phyloP scores from a whole-genome alignment of 1,140 invertebrate species.

The Eupristina koningsbergeri region DNA sequence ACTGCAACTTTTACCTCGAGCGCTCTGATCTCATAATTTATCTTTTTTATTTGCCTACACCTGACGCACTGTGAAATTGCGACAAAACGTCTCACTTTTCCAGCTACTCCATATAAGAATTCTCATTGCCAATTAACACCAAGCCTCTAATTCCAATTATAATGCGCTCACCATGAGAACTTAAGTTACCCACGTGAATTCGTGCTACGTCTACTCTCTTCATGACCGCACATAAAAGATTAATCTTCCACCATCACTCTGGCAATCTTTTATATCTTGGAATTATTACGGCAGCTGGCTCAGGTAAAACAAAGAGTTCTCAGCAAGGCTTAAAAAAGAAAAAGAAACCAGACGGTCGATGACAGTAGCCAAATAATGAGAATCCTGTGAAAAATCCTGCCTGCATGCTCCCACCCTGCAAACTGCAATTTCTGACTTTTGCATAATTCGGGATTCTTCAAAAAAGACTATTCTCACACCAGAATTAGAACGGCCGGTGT shows the following conservation, averaged over 20 bases:
- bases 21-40: background rate
- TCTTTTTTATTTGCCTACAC: background rate
- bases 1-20: background rate
- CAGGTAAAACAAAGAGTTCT: constrained; percentile 10
- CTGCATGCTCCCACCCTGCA: background rate
- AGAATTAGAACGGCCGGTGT: background rate
- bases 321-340: constrained; percentile 3
- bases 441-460: constrained; percentile 1
- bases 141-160: background rate
- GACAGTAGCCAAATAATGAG: constrained; percentile 3
- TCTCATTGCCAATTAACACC: constrained; percentile 36
- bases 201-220: background rate
- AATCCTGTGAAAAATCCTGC: background rate
- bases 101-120: constrained; percentile 21
- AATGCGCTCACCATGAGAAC: background rate
- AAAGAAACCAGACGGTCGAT: constrained; percentile 20
- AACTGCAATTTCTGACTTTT: constrained; percentile 16
- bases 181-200: background rate
- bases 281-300: background rate
- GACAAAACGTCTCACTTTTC: constrained; percentile 41
- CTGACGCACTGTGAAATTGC: constrained; percentile 14
- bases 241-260: background rate
- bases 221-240: background rate
- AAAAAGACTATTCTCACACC: constrained; percentile 13
- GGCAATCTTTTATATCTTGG: background rate